Percentiles rank a stretch among this genome's conserved stretches.
Evolutionary conservation across 2,113 vertebrate species (phyloP).

Genomic region (Corythornis vintsioides): DNA sequence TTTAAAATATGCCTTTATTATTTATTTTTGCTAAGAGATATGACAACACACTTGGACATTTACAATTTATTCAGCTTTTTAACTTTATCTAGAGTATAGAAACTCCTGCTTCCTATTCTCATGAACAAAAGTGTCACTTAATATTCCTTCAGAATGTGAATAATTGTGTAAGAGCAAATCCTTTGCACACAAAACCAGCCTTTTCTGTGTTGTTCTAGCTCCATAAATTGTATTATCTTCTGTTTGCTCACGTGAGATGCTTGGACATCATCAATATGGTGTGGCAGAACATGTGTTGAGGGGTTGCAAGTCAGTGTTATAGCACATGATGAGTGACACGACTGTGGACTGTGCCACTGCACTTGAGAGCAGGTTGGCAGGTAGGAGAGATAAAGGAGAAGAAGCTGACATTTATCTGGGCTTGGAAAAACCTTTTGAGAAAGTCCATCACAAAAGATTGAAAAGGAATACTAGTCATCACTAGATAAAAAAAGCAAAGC

Average conservation of each 20-base stretch:
- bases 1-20: not conserved
- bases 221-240: not conserved
- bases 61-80: not conserved
- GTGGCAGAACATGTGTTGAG: not conserved
- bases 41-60: not conserved
- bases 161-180: not conserved
- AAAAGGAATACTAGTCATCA: not conserved
- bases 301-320: not conserved
- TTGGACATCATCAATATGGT: not conserved
- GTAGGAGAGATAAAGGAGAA: not conserved
- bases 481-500: not conserved
- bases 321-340: not conserved
- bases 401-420: not conserved
- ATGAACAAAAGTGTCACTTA: not conserved
- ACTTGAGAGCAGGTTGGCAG: not conserved
- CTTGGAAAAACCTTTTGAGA: not conserved
- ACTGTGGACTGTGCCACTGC: not conserved
- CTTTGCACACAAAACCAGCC: not conserved
- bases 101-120: not conserved
- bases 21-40: not conserved
- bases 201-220: not conserved
- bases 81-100: not conserved
- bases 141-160: not conserved
- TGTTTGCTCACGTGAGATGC: not conserved
- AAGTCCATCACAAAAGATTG: not conserved